Evolutionary conservation across 2,888 invertebrate species (phyloP), one percentile per base, ranked within the genome.

Genomic region (Bunonema sp.): DNA sequence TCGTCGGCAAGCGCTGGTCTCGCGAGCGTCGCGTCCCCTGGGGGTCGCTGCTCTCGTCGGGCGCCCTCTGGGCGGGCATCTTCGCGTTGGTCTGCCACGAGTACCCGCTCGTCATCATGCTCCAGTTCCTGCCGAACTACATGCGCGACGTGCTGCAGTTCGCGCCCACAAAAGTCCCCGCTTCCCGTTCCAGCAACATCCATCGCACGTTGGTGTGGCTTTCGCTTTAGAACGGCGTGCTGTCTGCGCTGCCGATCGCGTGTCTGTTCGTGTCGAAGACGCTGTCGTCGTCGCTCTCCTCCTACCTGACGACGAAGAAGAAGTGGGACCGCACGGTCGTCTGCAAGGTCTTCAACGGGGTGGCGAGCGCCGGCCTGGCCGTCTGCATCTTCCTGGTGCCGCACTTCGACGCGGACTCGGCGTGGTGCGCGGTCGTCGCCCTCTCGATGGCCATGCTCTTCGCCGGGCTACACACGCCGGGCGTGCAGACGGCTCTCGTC

Each of bases 131-230:
- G 12, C 63, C 63, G 2, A 63, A 63, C 34, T 63, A 63, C 41
- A 59, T 63, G 59, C 42, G 62, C 41, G 63, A 63, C 38, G 62
- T 63, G 8, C 47, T 63, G 8, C 59, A 61, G 34, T 61, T 63
- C 33, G 51, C 60, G n/a, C 63, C 63, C n/a, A 60, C 63, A 4
- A 52, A 61, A 34, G 34, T 33, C 16, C 2, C 16, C 1, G 8
- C 12, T 26, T 26, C 12, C 28, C 12, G 8, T 26, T 12, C 12
- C 28, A 26, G 28, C 28, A 10, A 7, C 12, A 7, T 26, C 28
- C 28, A 12, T 26, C 7, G 7, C 28, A 26, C 12, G 8, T 26
- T 12, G 28, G 28, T 26, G 19, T n/a, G 12, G 8, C 8, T 36
- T 36, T 10, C 7, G 10, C n/a, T 7, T 36, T 26, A 24, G 21